A percentile compares a stretch with the other conserved stretches of the same genome.
phyloP scores from a whole-genome alignment of 2,797 vertebrate species.

The Allobates femoralis region DNA sequence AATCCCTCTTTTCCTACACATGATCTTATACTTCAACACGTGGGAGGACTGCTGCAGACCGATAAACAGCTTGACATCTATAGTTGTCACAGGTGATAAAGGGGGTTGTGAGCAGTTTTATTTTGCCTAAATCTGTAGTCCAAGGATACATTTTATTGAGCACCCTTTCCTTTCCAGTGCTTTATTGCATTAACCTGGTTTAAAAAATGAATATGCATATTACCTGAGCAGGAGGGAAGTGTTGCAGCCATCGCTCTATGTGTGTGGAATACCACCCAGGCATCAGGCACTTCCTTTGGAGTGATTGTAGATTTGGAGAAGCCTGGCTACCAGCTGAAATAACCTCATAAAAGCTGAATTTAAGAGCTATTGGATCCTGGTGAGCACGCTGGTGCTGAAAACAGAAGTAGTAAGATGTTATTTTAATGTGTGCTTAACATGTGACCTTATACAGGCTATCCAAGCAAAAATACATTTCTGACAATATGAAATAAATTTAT shows the following conservation, averaged over 20 bases:
- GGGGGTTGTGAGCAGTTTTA: too few species aligned
- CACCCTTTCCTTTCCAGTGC: too few species aligned
- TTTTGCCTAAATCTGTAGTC: too few species aligned
- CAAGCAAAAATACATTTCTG: background rate
- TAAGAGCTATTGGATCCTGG: slow-evolving; percentile 87
- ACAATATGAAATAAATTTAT: background rate
- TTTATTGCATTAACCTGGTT: too few species aligned
- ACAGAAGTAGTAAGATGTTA: background rate
- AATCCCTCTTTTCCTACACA: too few species aligned
- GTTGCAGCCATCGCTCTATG: slow-evolving; percentile 90
- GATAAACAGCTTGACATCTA: too few species aligned
- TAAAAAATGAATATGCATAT: background rate
- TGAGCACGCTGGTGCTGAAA: slow-evolving; percentile 92
- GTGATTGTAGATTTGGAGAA: slow-evolving; percentile 83
- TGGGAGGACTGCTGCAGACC: too few species aligned
- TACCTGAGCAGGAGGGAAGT: slow-evolving; percentile 92
- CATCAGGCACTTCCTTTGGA: slow-evolving; percentile 90
- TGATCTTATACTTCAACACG: too few species aligned
- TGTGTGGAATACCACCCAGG: slow-evolving; percentile 92
- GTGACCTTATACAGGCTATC: background rate
- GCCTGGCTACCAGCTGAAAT: slow-evolving; percentile 86
- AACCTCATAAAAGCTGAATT: slow-evolving; percentile 93
- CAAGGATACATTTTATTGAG: too few species aligned
- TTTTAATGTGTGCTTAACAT: too few species aligned
- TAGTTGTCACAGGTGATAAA: too few species aligned